Evolutionary conservation across 1,140 invertebrate species (phyloP).

Genomic region (Cydia strobilella): DNA sequence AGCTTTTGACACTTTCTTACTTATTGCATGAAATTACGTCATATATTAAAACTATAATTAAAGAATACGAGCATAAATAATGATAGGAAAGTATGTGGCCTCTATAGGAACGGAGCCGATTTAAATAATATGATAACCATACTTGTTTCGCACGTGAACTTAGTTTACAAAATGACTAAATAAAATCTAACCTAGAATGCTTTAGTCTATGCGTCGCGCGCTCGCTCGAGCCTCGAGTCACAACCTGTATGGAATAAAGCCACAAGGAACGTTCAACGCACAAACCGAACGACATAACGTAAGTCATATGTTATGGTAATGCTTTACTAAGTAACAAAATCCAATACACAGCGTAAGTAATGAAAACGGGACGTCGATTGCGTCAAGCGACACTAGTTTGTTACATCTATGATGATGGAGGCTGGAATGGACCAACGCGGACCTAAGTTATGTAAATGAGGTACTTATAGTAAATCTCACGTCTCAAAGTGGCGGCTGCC

Average conservation of each 20-base stretch:
- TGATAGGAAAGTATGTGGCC: constrained; percentile 68
- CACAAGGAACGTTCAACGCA: constrained; percentile 54
- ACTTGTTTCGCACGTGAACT: constrained; percentile 59
- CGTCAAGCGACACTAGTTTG: background rate
- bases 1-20: constrained; percentile 46
- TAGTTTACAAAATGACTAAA: constrained; percentile 76
- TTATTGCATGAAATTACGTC: constrained; percentile 51
- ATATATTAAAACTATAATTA: constrained; percentile 48
- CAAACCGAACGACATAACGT: constrained; percentile 58
- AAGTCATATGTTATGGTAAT: constrained; percentile 71
- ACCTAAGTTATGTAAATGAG: constrained; percentile 31
- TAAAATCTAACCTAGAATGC: constrained; percentile 72
- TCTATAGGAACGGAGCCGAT: constrained; percentile 73
- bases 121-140: constrained; percentile 54
- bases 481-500: background rate
- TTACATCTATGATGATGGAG: constrained; percentile 2
- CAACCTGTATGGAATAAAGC: constrained; percentile 43
- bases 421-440: constrained; percentile 26
- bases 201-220: constrained; percentile 46
- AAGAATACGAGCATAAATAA: constrained; percentile 64
- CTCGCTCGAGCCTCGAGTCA: constrained; percentile 36
- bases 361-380: constrained; percentile 39
- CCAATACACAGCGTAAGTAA: constrained; percentile 49
- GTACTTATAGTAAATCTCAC: constrained; percentile 32
- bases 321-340: constrained; percentile 69